Evolutionary conservation across 2,888 invertebrate genomes (phyloP), one percentile per base, ranked within the genome.

Genomic region (Pedicia rivosa): DNA sequence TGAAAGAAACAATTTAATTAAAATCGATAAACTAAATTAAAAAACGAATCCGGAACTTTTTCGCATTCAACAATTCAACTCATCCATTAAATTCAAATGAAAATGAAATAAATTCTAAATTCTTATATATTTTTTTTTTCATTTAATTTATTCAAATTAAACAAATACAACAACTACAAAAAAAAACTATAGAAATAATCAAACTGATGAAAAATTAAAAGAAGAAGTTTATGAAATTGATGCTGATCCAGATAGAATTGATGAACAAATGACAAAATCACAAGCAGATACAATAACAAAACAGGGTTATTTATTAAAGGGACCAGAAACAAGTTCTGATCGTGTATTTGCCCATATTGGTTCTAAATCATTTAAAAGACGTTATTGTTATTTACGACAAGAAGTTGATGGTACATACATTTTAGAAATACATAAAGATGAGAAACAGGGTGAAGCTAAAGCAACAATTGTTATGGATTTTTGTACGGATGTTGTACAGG

Each of bases 391-490:
- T 64, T 70, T 92, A 55, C 72, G 88, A 43, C 80, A 83, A 57
- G 88, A 90, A 63, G 79, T 88, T 20, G 90, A 91, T 56, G 87
- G 86, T 31, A 86, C 88, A 1, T 90, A 88, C 51, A 82, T 87
- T 51, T 67, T 92, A 36, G 90, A 91, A 62, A 72, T 92, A 47
- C 86, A 86, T 58, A 92, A 92, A 64, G 92, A 92, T 61, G 90
- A 91, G 43, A 81, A 82, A 55, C 88, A 86, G 62, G 76, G 76
- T 17, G 91, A 92, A 50, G 81, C 86, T 1, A 91, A 91, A 64
- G 78, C 86, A 46, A 82, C 88, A 24, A 83, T 92, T 55, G 88
- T 87, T 45, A 81, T 92, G 78, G 91, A 92, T 58, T 86, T 88
- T 63, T 91, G 90, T 54, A 80, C 80, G 2, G 87, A 88, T 57